Evolutionary conservation across 2,888 invertebrate species (phyloP).

Genomic region (Trachelus troglodyta): DNA sequence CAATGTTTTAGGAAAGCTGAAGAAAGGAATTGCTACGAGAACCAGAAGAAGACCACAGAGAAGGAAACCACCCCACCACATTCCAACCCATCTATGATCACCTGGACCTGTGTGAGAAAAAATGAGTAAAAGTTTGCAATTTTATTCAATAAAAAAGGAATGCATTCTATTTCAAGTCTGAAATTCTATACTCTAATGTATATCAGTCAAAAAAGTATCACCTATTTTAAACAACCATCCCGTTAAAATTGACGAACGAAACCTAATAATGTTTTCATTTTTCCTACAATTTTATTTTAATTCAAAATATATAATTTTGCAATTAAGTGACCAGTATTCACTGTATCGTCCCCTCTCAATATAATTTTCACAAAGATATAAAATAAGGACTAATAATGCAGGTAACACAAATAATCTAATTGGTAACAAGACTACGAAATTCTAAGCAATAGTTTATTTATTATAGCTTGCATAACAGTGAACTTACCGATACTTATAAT

Average conservation of each 20-base stretch:
- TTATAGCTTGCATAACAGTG: not conserved
- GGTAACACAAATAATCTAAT: constrained; percentile 1
- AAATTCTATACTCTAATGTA: not conserved
- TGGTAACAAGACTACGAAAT: constrained; percentile 1
- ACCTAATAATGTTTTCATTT: too few relatives aligned
- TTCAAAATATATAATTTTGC: too few relatives aligned
- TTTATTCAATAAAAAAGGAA: not conserved
- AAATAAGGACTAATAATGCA: not conserved
- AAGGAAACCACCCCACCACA: constrained; percentile 97
- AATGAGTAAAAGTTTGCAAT: not conserved
- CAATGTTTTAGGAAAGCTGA: constrained; percentile 88
- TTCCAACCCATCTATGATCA: constrained; percentile 89
- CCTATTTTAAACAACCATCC: not conserved
- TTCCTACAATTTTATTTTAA: too few relatives aligned
- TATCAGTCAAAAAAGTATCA: not conserved
- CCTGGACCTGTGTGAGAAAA: constrained; percentile 74
- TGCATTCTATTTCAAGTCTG: not conserved
- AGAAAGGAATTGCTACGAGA: constrained; percentile 90
- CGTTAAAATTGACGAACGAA: too few relatives aligned
- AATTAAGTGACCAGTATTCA: too few relatives aligned
- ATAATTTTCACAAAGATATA: not conserved
- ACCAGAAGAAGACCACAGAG: constrained; percentile 89
- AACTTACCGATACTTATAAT: constrained; percentile 79
- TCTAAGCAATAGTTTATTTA: not conserved
- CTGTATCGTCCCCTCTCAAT: not conserved